Evolutionary conservation across 2,113 vertebrate species (phyloP).

Genomic region (Neotoma lepida): DNA sequence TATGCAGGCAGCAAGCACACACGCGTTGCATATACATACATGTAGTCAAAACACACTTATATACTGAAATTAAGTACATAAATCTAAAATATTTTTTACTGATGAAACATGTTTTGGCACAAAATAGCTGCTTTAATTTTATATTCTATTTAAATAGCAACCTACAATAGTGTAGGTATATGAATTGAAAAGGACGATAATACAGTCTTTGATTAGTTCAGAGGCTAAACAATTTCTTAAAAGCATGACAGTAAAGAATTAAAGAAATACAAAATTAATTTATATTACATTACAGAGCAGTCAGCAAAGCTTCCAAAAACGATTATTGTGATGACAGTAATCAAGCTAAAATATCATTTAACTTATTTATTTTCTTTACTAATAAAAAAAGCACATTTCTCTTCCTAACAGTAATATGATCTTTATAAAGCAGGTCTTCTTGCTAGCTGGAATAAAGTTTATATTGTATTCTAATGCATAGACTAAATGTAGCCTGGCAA

Average conservation of each 20-base stretch:
- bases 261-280: constrained; percentile 80
- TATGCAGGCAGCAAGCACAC: not conserved
- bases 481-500: not conserved
- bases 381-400: constrained; percentile 79
- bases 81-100: not conserved
- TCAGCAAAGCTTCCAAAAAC: constrained; percentile 82
- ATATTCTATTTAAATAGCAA: constrained; percentile 71
- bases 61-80: not conserved
- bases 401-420: constrained; percentile 78
- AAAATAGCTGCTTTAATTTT: constrained; percentile 46
- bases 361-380: constrained; percentile 82
- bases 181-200: constrained; percentile 73
- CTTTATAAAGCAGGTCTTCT: constrained; percentile 79
- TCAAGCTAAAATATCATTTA: constrained; percentile 82
- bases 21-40: not conserved
- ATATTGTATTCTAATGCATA: not conserved
- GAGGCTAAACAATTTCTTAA: constrained; percentile 73
- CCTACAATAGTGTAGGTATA: constrained; percentile 24
- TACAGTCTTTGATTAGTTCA: constrained; percentile 73
- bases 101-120: not conserved
- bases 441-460: constrained; percentile 59
- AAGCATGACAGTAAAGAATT: constrained; percentile 78
- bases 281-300: constrained; percentile 80
- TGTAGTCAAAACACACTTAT: not conserved
- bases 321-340: constrained; percentile 83